phyloP scores from a whole-genome alignment of 2,113 vertebrate genomes.

The Bubo blakistoni region DNA sequence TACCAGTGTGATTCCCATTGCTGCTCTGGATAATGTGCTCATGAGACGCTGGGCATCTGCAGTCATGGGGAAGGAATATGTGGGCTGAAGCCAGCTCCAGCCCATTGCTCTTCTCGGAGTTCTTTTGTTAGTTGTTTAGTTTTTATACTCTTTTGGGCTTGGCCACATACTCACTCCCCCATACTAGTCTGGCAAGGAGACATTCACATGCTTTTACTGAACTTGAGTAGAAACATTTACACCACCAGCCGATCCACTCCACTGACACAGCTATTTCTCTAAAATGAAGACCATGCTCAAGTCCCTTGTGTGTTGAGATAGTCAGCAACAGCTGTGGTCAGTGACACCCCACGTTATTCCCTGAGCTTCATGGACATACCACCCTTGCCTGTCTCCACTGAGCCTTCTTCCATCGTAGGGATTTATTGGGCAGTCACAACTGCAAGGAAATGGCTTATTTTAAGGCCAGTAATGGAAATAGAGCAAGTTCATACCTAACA shows the following conservation, averaged over 20 bases:
- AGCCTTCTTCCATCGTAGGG: not conserved
- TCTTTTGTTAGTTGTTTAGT: not conserved
- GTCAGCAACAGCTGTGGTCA: not conserved
- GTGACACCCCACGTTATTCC: not conserved
- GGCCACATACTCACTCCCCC: not conserved
- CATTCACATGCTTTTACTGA: not conserved
- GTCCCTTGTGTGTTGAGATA: not conserved
- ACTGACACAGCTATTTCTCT: not conserved
- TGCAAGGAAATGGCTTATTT: not conserved
- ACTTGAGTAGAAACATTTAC: not conserved
- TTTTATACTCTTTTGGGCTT: not conserved
- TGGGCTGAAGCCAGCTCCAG: not conserved
- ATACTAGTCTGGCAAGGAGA: not conserved
- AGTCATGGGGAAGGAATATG: rapidly evolving
- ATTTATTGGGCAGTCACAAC: not conserved
- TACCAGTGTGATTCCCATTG: not conserved
- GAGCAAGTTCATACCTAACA: not conserved
- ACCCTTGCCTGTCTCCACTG: not conserved
- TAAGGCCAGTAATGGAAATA: not conserved
- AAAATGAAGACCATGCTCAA: not conserved
- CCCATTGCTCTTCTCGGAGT: not conserved
- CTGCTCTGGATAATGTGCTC: not conserved
- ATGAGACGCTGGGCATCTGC: not conserved
- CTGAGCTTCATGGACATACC: not conserved
- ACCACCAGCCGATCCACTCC: not conserved